Percentiles rank a stretch among this genome's conserved stretches.
Evolutionary conservation across 1,140 invertebrate species (phyloP).

Genomic region (Himalopsyche phryganea): DNA sequence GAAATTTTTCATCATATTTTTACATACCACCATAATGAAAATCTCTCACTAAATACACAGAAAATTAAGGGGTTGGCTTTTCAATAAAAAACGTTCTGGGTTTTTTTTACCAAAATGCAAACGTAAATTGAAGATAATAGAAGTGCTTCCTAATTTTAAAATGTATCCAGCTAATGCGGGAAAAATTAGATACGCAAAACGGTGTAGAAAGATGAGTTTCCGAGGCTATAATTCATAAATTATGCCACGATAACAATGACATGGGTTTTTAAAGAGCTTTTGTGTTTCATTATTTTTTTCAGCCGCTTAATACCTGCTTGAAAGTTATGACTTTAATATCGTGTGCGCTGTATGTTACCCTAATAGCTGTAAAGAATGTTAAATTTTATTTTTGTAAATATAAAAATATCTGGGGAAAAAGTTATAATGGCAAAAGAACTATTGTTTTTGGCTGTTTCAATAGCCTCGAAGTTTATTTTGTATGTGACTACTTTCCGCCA

Average conservation of each 20-base stretch:
- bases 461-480: constrained; percentile 20
- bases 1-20: no score
- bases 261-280: constrained; percentile 23
- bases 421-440: constrained; percentile 9
- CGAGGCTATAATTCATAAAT: constrained; percentile 24
- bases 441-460: constrained; percentile 19
- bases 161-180: neutral
- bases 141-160: no score
- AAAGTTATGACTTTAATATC: constrained; percentile 24
- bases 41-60: no score
- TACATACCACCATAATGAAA: no score
- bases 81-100: no score
- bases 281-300: constrained; percentile 21
- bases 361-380: neutral
- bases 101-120: no score
- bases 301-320: constrained; percentile 10
- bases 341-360: constrained; percentile 4
- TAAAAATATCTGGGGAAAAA: constrained; percentile 1
- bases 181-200: constrained; percentile 4
- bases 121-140: no score
- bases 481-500: constrained; percentile 20
- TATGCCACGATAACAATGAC: constrained; percentile 22
- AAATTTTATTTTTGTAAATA: neutral
- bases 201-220: constrained; percentile 12
- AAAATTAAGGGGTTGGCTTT: no score